A percentile compares a stretch with the other conserved stretches of the same genome.
These are phyloP conservation scores for Otis tarda DNA, from an alignment of 2,113 vertebrate species.

Conservation along the genomic window DNA sequence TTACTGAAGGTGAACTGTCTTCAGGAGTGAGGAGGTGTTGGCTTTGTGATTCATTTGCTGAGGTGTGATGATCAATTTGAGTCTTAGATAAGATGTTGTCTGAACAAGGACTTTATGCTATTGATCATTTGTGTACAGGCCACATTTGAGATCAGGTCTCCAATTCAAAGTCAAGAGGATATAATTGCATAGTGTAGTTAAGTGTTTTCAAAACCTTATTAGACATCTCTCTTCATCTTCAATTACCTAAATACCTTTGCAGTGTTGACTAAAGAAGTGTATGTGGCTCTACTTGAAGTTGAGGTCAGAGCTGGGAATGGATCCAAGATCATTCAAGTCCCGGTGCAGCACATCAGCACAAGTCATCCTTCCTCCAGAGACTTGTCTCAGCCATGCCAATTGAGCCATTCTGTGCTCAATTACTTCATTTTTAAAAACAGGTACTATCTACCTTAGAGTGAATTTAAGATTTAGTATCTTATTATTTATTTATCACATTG, in stretches of 20 bases:
- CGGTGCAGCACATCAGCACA: not conserved
- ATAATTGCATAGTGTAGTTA: not conserved
- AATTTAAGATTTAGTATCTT: not conserved
- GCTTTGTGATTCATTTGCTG: not conserved
- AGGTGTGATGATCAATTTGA: not conserved
- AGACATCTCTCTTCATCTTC: not conserved
- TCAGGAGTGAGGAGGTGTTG: not conserved
- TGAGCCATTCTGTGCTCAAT: not conserved
- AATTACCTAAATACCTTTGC: not conserved
- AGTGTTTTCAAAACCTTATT: not conserved
- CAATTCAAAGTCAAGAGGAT: not conserved
- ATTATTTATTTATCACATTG: not conserved
- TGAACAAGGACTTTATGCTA: not conserved
- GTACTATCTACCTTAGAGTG: not conserved
- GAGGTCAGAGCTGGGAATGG: not conserved
- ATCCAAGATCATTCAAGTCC: not conserved
- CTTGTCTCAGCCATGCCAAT: not conserved
- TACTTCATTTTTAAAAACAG: not conserved
- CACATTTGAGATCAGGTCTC: not conserved
- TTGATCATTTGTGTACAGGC: not conserved
- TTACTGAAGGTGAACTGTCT: not conserved
- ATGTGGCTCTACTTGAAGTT: not conserved
- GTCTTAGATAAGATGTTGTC: not conserved
- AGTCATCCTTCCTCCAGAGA: not conserved
- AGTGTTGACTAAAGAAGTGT: not conserved